These are phyloP conservation scores for Drosophila demipolita DNA, from an alignment of 2,888 invertebrate species.

Conservation along the genomic window DNA sequence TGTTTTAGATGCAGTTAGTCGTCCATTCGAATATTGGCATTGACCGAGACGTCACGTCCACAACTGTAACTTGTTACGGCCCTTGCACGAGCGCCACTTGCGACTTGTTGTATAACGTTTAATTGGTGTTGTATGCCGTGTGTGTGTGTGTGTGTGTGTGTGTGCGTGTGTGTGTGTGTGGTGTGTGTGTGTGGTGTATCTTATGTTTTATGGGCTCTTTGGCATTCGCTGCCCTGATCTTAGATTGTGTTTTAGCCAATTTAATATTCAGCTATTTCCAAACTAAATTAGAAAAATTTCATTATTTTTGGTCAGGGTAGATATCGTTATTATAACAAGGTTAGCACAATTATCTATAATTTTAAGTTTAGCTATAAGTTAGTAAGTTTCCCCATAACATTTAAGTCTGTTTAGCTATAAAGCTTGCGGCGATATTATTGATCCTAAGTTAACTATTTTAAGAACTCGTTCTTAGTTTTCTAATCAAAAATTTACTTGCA, in stretches of 20 bases:
- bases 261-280: constrained; percentile 6
- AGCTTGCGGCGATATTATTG: background rate
- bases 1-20: constrained; percentile 38
- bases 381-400: background rate
- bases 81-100: constrained; percentile 28
- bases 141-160: background rate
- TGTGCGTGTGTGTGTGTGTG: background rate
- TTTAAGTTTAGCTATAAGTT: background rate
- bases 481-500: background rate
- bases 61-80: constrained; percentile 50
- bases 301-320: background rate
- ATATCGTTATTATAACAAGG: constrained; percentile 6
- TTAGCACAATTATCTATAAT: background rate
- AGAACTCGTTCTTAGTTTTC: background rate
- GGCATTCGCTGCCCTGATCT: constrained; percentile 39
- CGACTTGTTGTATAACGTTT: constrained; percentile 54
- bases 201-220: constrained; percentile 36
- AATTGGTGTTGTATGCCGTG: constrained; percentile 38
- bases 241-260: constrained; percentile 18
- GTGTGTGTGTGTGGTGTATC: background rate
- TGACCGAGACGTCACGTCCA: constrained; percentile 56
- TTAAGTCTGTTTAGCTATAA: background rate
- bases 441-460: background rate
- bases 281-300: constrained; percentile 18
- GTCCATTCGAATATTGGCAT: constrained; percentile 43